phyloP scores from a whole-genome alignment of 2,888 invertebrate species.

The Tortricodes alternella region DNA sequence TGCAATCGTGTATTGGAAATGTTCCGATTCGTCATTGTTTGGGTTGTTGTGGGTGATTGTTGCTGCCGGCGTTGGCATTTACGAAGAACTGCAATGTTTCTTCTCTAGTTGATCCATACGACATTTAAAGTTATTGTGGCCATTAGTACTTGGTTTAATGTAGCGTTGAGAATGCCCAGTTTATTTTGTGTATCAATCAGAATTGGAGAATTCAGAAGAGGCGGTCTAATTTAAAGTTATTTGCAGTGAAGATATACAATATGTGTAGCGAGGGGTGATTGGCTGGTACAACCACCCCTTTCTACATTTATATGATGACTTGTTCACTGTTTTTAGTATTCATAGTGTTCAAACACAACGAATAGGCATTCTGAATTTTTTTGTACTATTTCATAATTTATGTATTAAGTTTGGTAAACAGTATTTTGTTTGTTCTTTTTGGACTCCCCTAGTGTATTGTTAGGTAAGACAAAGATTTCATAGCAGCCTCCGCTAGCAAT shows the following conservation, averaged over 20 bases:
- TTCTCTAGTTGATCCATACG: slow-evolving; percentile 12
- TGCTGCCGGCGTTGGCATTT: slow-evolving; percentile 12
- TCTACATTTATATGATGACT: slow-evolving; percentile 25
- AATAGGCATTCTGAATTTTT: slow-evolving; percentile 56
- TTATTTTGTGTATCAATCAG: slow-evolving; percentile 33
- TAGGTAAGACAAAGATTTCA: slow-evolving; percentile 49
- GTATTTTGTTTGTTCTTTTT: slow-evolving; percentile 56
- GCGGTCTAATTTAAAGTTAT: slow-evolving; percentile 37
- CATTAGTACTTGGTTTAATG: slow-evolving; percentile 58
- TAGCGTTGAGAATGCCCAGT: slow-evolving; percentile 38
- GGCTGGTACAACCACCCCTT: slow-evolving; percentile 7
- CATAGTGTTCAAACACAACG: slow-evolving; percentile 70
- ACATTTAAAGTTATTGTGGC: slow-evolving; percentile 50
- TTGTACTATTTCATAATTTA: slow-evolving; percentile 61
- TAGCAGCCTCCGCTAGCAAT: slow-evolving; percentile 45
- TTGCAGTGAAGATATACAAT: neutral
- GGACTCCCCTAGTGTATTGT: slow-evolving; percentile 47
- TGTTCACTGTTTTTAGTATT: slow-evolving; percentile 42
- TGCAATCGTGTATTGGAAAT: slow-evolving; percentile 39
- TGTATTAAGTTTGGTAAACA: slow-evolving; percentile 63
- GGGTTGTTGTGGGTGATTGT: slow-evolving; percentile 33
- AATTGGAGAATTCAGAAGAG: slow-evolving; percentile 41
- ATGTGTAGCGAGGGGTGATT: slow-evolving; percentile 27
- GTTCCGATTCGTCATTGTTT: slow-evolving; percentile 19
- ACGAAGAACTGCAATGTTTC: neutral